A percentile compares a stretch with the other conserved stretches of the same genome.
Evolutionary conservation across 1,140 invertebrate species (phyloP).

Genomic region (Hormaphis cornu): DNA sequence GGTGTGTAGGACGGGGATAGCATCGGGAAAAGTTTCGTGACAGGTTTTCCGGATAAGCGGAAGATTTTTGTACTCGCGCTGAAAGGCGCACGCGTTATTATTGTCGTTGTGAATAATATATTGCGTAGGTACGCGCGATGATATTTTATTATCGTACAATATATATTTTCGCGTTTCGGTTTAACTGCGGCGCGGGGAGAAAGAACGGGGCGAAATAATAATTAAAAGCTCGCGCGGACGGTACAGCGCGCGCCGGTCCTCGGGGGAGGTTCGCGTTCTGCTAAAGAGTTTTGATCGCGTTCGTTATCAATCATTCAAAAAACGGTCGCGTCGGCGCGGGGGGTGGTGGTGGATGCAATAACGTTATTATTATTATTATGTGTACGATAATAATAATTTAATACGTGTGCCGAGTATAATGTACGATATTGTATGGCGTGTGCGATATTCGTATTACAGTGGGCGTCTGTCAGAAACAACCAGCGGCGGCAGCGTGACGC

Average conservation of each 20-base stretch:
- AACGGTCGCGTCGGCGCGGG: background rate
- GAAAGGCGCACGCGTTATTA: background rate
- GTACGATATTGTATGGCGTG: background rate
- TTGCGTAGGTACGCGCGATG: background rate
- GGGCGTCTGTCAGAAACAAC: slow-evolving; percentile 25
- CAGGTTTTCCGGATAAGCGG: slow-evolving; percentile 10
- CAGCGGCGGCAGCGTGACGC: background rate
- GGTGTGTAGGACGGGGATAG: no score
- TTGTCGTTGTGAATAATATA: background rate
- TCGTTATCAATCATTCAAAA: slow-evolving; percentile 32
- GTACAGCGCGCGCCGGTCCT: background rate
- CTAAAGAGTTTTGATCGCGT: background rate
- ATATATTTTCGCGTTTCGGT: background rate
- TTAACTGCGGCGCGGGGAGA: background rate
- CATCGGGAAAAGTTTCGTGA: slow-evolving; percentile 15
- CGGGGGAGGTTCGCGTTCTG: background rate
- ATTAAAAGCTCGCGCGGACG: slow-evolving; percentile 15
- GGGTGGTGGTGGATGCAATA: background rate
- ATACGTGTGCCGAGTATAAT: background rate
- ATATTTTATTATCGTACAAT: background rate
- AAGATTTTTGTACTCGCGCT: slow-evolving; percentile 21
- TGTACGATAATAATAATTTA: no score
- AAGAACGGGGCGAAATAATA: background rate
- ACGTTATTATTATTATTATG: no score
- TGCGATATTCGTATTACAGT: background rate